These are phyloP conservation scores for Argyrosomus japonicus DNA, from an alignment of 2,113 vertebrate species.

Conservation along the genomic window DNA sequence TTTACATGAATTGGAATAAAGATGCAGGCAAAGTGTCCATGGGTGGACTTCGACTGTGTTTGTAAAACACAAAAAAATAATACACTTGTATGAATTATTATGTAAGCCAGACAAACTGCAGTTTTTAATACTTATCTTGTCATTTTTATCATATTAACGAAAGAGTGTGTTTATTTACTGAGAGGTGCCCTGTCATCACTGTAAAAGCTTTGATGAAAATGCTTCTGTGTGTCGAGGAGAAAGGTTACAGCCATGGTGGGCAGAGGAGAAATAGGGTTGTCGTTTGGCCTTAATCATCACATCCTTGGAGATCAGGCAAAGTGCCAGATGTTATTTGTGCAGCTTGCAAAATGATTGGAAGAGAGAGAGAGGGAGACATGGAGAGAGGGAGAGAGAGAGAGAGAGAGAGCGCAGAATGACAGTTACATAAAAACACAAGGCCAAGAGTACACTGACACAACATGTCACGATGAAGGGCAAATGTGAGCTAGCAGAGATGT, in stretches of 20 bases:
- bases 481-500: conserved; percentile 46
- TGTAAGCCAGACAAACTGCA: too few relatives aligned
- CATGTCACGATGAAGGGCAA: conserved; percentile 58
- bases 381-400: not conserved
- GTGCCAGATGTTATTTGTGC: conserved; percentile 62
- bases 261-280: conserved; percentile 53
- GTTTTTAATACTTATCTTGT: too few relatives aligned
- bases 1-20: too few relatives aligned
- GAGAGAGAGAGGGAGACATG: not conserved
- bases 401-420: not conserved
- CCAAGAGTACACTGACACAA: conserved; percentile 38
- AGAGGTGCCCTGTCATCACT: not conserved
- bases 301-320: conserved; percentile 67
- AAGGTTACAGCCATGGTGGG: conserved; percentile 22
- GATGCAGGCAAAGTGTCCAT: too few relatives aligned
- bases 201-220: not conserved
- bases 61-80: too few relatives aligned
- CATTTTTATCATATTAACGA: not conserved
- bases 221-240: not conserved
- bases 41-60: too few relatives aligned
- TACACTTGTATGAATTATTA: too few relatives aligned
- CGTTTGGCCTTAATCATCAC: conserved; percentile 61
- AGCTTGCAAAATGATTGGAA: conserved; percentile 15
- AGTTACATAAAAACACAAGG: conserved; percentile 36
- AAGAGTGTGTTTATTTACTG: not conserved